Evolutionary conservation across 2,113 vertebrate species (phyloP), one percentile per base, ranked within the genome.

Genomic region (Meriones unguiculatus): DNA sequence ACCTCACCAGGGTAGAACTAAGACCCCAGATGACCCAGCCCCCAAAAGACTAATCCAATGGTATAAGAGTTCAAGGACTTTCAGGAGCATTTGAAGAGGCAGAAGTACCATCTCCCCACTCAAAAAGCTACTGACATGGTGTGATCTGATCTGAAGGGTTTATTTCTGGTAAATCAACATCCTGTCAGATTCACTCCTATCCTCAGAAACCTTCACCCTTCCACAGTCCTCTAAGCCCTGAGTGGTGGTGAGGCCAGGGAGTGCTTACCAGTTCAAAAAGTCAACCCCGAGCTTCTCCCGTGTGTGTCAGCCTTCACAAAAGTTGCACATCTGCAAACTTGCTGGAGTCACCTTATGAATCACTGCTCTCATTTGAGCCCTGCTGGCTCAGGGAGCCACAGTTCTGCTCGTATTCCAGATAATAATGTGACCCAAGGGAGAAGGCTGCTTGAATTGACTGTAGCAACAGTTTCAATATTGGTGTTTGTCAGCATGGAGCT

Each of bases 41-140:
- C 85, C 91, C 80, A 15, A 95, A 93, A 98, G 81, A 46, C 70
- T 87, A 95, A 95, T 85, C 95, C 82, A 97, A 96, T 77, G 77
- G 62, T 91, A 65, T n/a, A 65, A 94, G 90, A 98, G 97, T 95
- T 90, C 89, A 98, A 67, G 96, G 77, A 96, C 94, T 98, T 93
- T 78, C 97, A 90, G 50, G 82, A 97, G 95, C 17, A 15, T 35
- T 90, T 94, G 91, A 91, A 97, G 97, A 97, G 89, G 41, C 17
- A 90, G 73, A 97, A 97, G 94, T 97, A 95, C 94, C 87, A 96
- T 82, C 70, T 93, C 97, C 94, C 76, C 6, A 88, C 96, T 97
- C 93, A 62, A 94, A 98, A 98, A 65, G 95, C 92, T 90, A 93
- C 73, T 91, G 97, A 90, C 57, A 97, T 76, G 88, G 46, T 96